Evolutionary conservation across 2,888 invertebrate species (phyloP), one percentile per base, ranked within the genome.

Genomic region (Oithona nana): DNA sequence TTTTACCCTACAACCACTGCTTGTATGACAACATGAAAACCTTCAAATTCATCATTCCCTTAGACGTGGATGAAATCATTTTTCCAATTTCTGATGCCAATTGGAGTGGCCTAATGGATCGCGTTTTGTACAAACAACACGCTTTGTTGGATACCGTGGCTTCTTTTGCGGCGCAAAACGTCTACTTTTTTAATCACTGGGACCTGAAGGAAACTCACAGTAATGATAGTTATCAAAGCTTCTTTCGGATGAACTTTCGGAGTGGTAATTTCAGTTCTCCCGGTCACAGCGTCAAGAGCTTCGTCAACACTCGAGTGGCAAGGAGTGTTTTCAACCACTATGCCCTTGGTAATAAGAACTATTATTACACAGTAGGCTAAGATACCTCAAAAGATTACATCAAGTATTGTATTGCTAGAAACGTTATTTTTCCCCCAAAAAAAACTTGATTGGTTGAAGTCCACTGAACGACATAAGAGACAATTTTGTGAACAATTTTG

Each of bases 1-100:
- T 54, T 20, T 54, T 54, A 26, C 54, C 54, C 6, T 54, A 54
- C 26, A 54, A 54, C 26, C 54, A 54, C 26, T 54, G 54, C 26
- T 54, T 54, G 13, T 54, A 54, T 26, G 16, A 26, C 22, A 54
- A 54, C 26, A 24, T 54, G 24, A 54, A 54, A 20, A 13, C 20
- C 3, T 54, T 54, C 26, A 13, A 54, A 4, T 54, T 11, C 26
- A 26, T 54, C 24, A 16, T 54, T 26, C 54, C 54, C 16, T 16
- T 54, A 20, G 54, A 54, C 11, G 26, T 54, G 20, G 54, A 54
- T 11, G 54, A 54, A 26, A 16, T 54, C 24, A 54, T 54, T 26
- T 54, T 54, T 54, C 54, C 54, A 11, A 1, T 54, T 20, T 16
- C 3, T 54, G 24, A 3, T 24, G 24, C 22, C 6, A 16, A 20